Percentiles rank a stretch among this genome's conserved stretches.
These are phyloP conservation scores for Cherax quadricarinatus DNA, from an alignment of 1,140 invertebrate genomes.

Conservation along the genomic window DNA sequence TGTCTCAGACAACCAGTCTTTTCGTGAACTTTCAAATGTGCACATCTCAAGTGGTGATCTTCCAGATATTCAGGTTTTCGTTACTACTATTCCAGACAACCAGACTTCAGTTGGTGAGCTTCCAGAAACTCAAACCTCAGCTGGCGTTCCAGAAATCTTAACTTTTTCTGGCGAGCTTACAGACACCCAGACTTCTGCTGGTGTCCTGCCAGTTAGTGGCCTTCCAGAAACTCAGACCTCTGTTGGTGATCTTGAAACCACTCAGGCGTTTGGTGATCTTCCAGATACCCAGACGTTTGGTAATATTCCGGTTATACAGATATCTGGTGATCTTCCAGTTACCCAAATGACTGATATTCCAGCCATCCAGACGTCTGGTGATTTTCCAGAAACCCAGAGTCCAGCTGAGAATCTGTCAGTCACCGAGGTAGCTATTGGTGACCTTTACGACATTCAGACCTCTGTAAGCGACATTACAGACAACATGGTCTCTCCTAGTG, in stretches of 20 bases:
- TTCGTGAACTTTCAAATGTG: not conserved
- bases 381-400: not conserved
- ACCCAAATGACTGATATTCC: not conserved
- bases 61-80: not conserved
- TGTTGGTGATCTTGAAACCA: not conserved
- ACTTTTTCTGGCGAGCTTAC: not conserved
- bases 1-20: not conserved
- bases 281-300: not conserved
- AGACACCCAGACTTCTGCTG: not conserved
- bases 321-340: not conserved
- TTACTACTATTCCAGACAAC: not conserved
- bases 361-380: not conserved
- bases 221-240: not conserved
- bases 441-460: not conserved
- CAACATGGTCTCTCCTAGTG: not conserved
- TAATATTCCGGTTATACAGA: not conserved
- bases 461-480: not conserved
- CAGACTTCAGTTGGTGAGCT: not conserved
- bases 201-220: not conserved
- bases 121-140: not conserved
- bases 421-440: not conserved
- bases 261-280: not conserved
- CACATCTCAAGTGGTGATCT: not conserved
- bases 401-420: not conserved
- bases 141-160: not conserved